Conservation (phyloP, 2,113 vertebrate genomes). For the Tachycineta bicolor region DNA sequence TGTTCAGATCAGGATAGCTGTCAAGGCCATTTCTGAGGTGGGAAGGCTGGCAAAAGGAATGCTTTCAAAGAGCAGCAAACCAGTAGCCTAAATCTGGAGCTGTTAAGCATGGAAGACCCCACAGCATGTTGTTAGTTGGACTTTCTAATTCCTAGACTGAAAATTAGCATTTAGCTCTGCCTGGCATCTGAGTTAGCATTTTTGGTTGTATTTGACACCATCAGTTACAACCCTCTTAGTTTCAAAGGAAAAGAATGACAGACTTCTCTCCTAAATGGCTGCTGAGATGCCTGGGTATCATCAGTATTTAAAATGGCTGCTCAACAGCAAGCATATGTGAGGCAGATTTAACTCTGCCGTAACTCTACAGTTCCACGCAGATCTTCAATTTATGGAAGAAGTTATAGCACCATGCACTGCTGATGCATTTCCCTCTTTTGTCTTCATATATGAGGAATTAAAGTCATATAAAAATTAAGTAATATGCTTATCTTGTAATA, state of each 20-base stretch:
- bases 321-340: not conserved
- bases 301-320: slow-evolving; percentile 23
- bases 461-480: not conserved
- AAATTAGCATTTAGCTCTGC: not conserved
- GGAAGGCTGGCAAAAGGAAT: not conserved
- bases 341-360: not conserved
- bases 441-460: not conserved
- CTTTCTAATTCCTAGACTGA: not conserved
- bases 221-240: not conserved
- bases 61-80: not conserved
- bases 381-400: not conserved
- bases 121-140: not conserved
- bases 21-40: not conserved
- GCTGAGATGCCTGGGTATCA: not conserved
- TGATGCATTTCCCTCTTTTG: not conserved
- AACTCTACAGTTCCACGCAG: not conserved
- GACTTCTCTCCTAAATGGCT: not conserved
- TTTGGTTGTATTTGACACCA: not conserved
- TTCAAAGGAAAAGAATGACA: not conserved
- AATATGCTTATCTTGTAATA: not conserved
- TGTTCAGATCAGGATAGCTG: not conserved
- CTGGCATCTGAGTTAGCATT: not conserved
- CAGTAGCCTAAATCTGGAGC: not conserved
- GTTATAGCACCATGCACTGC: not conserved
- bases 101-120: not conserved